A percentile compares a stretch with the other conserved stretches of the same genome.
Conservation (phyloP, 2,888 invertebrate species). For the Epirrita christyi region DNA sequence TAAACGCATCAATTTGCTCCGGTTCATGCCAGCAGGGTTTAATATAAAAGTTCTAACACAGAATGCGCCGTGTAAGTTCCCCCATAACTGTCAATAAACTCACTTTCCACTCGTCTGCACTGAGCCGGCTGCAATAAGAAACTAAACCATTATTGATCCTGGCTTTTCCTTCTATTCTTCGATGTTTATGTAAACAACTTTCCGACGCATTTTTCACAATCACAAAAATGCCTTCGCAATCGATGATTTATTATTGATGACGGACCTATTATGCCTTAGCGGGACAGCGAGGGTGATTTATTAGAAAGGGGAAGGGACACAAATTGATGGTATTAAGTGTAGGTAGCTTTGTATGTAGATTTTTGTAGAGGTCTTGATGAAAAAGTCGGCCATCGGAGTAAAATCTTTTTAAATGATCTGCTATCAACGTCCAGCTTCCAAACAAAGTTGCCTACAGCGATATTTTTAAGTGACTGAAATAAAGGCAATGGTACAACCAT, state of each 20-base stretch:
- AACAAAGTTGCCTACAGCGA: neutral
- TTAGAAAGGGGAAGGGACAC: constrained; percentile 33
- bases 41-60: constrained; percentile 49
- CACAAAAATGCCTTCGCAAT: constrained; percentile 29
- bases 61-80: constrained; percentile 27
- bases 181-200: constrained; percentile 17
- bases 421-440: neutral
- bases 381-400: neutral
- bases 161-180: neutral
- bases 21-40: constrained; percentile 33
- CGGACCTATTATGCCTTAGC: constrained; percentile 34
- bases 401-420: neutral
- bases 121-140: constrained; percentile 3
- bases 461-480: neutral
- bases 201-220: constrained; percentile 31
- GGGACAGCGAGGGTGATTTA: constrained; percentile 36
- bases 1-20: constrained; percentile 21
- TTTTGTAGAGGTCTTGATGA: constrained; percentile 12
- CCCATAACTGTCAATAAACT: constrained; percentile 30
- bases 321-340: constrained; percentile 27
- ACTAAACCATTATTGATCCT: constrained; percentile 8
- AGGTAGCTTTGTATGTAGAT: constrained; percentile 18
- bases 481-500: neutral
- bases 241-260: constrained; percentile 39
- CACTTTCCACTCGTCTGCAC: constrained; percentile 7